Conservation (phyloP, 2,113 vertebrate species). For the Phalacrocorax brasilianus region DNA sequence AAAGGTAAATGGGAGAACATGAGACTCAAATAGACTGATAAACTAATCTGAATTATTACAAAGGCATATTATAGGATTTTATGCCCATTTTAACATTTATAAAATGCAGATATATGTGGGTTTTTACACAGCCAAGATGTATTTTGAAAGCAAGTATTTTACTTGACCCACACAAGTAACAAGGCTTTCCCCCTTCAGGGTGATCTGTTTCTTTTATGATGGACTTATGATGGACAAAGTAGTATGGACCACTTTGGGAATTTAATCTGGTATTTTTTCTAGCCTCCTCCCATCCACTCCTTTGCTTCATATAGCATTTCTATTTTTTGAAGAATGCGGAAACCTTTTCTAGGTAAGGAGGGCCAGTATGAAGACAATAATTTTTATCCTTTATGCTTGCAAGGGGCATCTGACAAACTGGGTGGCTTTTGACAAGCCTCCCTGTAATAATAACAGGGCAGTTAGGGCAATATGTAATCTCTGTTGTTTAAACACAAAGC, state of each 20-base stretch:
- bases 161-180: neutral
- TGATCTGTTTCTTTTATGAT: neutral
- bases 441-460: neutral
- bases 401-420: neutral
- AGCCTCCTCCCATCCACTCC: neutral
- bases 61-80: neutral
- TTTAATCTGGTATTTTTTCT: neutral
- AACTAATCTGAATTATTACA: neutral
- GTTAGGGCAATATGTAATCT: accelerated
- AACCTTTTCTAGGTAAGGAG: neutral
- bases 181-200: neutral
- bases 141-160: neutral
- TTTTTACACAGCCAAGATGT: neutral
- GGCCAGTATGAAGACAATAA: neutral
- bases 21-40: neutral
- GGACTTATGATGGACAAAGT: too few relatives aligned
- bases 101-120: neutral
- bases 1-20: neutral
- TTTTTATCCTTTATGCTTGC: neutral
- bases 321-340: neutral
- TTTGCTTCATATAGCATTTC: neutral
- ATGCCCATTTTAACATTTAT: neutral
- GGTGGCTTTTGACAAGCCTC: neutral
- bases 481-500: neutral
- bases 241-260: neutral